Percentiles rank a stretch among this genome's conserved stretches.
Conservation (phyloP, 2,797 vertebrate genomes). For the Manis crassicaudata region DNA sequence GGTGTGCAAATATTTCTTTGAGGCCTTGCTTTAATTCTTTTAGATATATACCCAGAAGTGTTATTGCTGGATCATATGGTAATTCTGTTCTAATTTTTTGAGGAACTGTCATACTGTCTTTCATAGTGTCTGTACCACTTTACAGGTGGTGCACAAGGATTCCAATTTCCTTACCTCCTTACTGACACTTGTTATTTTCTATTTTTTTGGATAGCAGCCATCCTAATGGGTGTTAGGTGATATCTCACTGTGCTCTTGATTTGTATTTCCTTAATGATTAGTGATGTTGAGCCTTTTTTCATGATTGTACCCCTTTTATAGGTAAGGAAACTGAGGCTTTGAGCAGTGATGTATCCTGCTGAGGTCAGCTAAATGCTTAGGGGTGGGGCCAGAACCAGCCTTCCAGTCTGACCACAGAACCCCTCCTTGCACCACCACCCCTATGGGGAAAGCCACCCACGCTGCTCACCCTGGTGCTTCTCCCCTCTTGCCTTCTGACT, state of each 20-base stretch:
- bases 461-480: neutral
- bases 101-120: neutral
- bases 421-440: neutral
- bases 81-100: conserved; percentile 43
- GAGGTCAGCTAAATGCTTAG: neutral
- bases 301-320: neutral
- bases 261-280: neutral
- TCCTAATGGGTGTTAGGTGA: neutral
- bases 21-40: neutral
- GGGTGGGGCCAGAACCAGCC: neutral
- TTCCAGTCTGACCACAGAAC: neutral
- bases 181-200: neutral
- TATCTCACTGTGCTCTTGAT: neutral
- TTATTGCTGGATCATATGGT: neutral
- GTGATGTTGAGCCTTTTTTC: neutral
- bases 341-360: neutral
- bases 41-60: neutral
- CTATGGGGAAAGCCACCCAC: neutral
- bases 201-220: neutral
- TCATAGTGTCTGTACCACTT: neutral
- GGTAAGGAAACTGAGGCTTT: neutral
- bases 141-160: neutral
- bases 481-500: neutral
- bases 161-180: neutral
- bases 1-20: neutral